Conservation (phyloP, 2,888 invertebrate species). For the Protodeltote pygarga region DNA sequence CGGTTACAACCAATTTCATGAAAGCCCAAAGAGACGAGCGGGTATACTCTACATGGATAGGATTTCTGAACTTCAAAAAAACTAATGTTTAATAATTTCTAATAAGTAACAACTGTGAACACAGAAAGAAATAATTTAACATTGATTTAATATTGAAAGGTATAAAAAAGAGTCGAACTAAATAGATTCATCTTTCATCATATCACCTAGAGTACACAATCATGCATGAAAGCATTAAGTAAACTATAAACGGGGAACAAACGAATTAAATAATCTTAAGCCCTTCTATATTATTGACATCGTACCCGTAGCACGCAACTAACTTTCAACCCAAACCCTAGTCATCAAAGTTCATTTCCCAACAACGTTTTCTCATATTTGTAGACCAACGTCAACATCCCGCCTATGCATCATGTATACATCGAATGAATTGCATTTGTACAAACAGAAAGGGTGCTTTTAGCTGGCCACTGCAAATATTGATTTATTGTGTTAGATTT, state of each 20-base stretch:
- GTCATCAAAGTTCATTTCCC: conserved; percentile 19
- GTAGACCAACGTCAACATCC: conserved; percentile 23
- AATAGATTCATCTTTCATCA: no score
- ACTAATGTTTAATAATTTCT: no score
- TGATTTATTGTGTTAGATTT: conserved; percentile 73
- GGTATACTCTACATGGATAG: no score
- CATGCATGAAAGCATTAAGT: background rate
- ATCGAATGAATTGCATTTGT: conserved; percentile 62
- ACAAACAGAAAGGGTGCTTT: conserved; percentile 76
- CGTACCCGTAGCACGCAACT: background rate
- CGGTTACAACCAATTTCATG: no score
- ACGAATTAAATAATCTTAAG: conserved; percentile 42
- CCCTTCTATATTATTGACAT: conserved; percentile 23
- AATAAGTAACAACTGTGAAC: no score
- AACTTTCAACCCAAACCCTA: conserved; percentile 5
- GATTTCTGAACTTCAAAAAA: no score
- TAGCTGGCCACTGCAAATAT: conserved; percentile 67
- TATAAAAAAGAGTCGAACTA: no score
- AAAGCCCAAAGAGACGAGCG: no score
- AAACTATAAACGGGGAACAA: conserved; percentile 16
- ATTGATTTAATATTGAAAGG: no score
- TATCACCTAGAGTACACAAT: no score
- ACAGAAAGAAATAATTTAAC: no score
- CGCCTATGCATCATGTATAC: conserved; percentile 66
- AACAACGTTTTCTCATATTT: conserved; percentile 25